Conservation (phyloP, 2,113 vertebrate genomes). For the Apteryx owenii region DNA sequence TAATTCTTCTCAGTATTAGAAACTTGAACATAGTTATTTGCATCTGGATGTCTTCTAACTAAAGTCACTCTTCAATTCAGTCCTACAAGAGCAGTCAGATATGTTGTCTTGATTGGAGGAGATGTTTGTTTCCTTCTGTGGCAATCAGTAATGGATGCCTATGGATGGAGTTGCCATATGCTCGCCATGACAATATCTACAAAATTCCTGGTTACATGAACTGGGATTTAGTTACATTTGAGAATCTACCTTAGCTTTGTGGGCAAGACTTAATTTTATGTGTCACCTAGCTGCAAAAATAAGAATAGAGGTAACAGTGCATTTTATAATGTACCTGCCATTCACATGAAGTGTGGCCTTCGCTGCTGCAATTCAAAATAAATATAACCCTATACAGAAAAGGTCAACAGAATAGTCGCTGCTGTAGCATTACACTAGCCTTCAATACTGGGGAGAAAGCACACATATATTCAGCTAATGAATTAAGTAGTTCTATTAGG, state of each 20-base stretch:
- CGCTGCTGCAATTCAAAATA: not conserved
- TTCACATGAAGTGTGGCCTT: not conserved
- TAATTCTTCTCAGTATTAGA: not conserved
- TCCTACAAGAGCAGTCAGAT: not conserved
- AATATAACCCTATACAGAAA: not conserved
- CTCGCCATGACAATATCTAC: not conserved
- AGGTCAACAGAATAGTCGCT: not conserved
- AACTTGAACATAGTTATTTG: not conserved
- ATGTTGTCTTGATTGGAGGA: not conserved
- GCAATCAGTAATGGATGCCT: not conserved
- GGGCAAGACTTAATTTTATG: not conserved
- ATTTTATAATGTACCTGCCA: not conserved
- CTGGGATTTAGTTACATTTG: not conserved
- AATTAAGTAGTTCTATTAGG: not conserved
- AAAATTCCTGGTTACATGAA: not conserved
- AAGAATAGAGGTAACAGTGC: not conserved
- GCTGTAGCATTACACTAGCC: not conserved
- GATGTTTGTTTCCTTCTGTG: not conserved
- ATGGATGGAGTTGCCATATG: not conserved
- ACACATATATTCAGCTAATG: not conserved
- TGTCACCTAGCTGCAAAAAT: not conserved
- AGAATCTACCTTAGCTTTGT: not conserved
- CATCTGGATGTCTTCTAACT: not conserved
- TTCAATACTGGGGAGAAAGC: not conserved
- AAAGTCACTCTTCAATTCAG: not conserved